Evolutionary conservation across 2,113 vertebrate species (phyloP).

Genomic region (Pitta sordida): DNA sequence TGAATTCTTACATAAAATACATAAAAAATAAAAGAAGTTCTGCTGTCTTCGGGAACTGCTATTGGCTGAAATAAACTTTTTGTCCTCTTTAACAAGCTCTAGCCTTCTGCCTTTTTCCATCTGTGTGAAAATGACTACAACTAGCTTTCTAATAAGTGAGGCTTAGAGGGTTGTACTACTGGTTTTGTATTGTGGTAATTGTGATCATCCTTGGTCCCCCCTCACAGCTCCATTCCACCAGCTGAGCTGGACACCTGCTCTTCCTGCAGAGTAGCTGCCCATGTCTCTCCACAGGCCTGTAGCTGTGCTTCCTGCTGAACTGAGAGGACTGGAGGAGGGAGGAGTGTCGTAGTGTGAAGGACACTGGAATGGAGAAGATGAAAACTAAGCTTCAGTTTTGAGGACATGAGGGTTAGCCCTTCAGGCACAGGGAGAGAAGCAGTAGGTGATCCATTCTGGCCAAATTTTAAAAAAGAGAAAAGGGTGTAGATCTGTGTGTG

Average conservation of each 20-base stretch:
- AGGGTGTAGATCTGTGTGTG: not conserved
- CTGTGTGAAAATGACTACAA: not conserved
- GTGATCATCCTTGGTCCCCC: not conserved
- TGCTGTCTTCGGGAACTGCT: not conserved
- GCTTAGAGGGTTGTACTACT: not conserved
- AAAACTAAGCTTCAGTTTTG: not conserved
- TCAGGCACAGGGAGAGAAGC: not conserved
- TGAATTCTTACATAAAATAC: not conserved
- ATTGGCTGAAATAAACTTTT: not conserved
- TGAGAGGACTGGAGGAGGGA: not conserved
- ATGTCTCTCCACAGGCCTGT: fast-evolving
- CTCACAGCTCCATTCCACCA: not conserved
- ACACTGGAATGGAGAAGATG: not conserved
- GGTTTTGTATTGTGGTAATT: not conserved
- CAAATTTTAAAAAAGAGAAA: not conserved
- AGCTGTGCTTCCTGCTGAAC: not conserved
- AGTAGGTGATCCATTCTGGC: not conserved
- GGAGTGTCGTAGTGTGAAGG: not conserved
- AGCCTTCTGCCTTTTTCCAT: not conserved
- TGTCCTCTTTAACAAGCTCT: not conserved
- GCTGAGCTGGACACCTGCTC: not conserved
- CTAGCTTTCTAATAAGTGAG: not conserved
- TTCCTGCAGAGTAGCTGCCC: fast-evolving
- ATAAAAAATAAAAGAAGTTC: not conserved
- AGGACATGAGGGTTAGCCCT: not conserved